Evolutionary conservation across 2,797 vertebrate genomes (phyloP).

Genomic region (Hydrolagus colliei): DNA sequence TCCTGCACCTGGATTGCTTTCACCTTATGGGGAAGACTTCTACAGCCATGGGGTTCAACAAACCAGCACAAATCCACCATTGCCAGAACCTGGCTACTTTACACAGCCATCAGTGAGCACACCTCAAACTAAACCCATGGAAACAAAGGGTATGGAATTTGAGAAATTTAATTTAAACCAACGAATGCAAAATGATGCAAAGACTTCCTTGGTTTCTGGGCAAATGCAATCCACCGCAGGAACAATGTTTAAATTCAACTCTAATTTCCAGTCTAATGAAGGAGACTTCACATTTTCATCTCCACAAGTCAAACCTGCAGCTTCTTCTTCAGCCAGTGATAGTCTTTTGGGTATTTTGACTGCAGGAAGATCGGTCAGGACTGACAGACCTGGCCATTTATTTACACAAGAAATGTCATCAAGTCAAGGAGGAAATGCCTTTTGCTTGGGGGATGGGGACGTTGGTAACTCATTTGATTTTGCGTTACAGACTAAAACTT

Average conservation of each 20-base stretch:
- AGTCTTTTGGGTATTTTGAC: constrained; percentile 84
- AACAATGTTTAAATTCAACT: constrained; percentile 85
- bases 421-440: constrained; percentile 57
- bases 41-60: constrained; percentile 74
- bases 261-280: constrained; percentile 94
- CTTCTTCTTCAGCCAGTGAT: constrained; percentile 64
- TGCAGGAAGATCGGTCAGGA: constrained; percentile 73
- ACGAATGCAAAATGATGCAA: constrained; percentile 64
- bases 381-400: constrained; percentile 59
- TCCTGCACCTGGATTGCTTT: constrained; percentile 74
- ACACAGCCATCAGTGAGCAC: constrained; percentile 72
- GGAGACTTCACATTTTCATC: constrained; percentile 90
- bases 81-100: constrained; percentile 95
- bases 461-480: constrained; percentile 58
- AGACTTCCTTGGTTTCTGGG: constrained; percentile 38
- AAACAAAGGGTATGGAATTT: constrained; percentile 72
- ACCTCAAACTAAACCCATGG: constrained; percentile 64
- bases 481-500: constrained; percentile 51
- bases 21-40: constrained; percentile 85
- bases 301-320: constrained; percentile 51
- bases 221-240: constrained; percentile 55
- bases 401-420: constrained; percentile 47
- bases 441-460: constrained; percentile 64
- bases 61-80: constrained; percentile 74
- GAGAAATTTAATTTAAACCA: constrained; percentile 75